phyloP scores from a whole-genome alignment of 2,797 vertebrate genomes.

The Xiphorhynchus erythropygius region DNA sequence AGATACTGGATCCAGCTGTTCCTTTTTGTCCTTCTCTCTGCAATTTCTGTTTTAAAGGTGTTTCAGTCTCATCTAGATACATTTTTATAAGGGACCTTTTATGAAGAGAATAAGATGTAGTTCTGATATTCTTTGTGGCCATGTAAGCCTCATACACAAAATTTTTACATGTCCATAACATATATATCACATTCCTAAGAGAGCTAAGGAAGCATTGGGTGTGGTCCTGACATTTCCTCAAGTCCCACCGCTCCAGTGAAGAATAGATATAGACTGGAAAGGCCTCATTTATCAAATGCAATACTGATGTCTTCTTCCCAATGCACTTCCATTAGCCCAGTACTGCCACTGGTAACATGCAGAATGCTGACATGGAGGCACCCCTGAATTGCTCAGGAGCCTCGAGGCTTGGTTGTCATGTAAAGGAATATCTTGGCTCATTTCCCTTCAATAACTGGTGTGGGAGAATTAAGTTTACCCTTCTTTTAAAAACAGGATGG shows the following conservation, averaged over 20 bases:
- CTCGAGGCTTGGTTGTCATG: not conserved
- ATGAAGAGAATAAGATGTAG: not conserved
- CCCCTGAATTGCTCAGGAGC: not conserved
- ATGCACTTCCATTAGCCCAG: not conserved
- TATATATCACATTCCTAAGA: not conserved
- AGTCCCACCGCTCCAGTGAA: not conserved
- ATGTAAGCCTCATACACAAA: not conserved
- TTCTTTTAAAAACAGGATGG: not conserved
- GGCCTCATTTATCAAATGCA: not conserved
- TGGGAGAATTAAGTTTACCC: not conserved
- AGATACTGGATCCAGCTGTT: not conserved
- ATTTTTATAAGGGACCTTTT: not conserved
- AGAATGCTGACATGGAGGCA: not conserved
- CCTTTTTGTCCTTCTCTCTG: not conserved
- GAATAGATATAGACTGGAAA: not conserved
- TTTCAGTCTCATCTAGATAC: not conserved
- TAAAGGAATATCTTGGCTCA: not conserved
- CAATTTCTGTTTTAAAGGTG: not conserved
- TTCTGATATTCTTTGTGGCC: not conserved
- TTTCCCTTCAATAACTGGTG: not conserved
- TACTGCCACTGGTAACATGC: not conserved
- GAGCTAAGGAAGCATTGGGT: not conserved
- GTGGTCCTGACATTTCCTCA: not conserved
- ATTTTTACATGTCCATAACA: not conserved
- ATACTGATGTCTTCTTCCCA: not conserved